A percentile compares a stretch with the other conserved stretches of the same genome.
phyloP scores from a whole-genome alignment of 2,888 invertebrate species.

The Ormia ochracea region DNA sequence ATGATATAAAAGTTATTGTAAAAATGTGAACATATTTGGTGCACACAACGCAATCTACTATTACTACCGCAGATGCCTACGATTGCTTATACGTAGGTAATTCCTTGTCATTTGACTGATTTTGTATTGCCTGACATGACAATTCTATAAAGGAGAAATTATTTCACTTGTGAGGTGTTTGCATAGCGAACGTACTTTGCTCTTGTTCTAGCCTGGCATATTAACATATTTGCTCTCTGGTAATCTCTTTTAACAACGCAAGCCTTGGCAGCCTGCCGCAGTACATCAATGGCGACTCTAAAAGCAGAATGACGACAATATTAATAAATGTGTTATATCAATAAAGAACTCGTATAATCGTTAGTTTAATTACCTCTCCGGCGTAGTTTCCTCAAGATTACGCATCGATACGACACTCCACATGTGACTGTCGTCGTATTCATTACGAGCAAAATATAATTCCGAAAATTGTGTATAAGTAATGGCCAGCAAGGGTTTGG shows the following conservation, averaged over 20 bases:
- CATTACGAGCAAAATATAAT: slow-evolving; percentile 89
- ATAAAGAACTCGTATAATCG: slow-evolving; percentile 24
- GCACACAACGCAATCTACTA: too few species aligned
- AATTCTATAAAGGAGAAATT: too few species aligned
- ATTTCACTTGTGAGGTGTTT: too few species aligned
- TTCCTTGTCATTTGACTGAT: too few species aligned
- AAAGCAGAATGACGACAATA: slow-evolving; percentile 48
- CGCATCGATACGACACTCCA: slow-evolving; percentile 88
- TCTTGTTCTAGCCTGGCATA: slow-evolving; percentile 86
- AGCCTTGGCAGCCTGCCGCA: slow-evolving; percentile 91
- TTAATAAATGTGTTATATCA: background rate
- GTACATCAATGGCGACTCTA: slow-evolving; percentile 86
- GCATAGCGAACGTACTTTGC: slow-evolving; percentile 70
- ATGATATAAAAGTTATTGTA: too few species aligned
- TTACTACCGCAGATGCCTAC: too few species aligned
- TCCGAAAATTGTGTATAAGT: slow-evolving; percentile 90
- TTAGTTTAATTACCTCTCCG: slow-evolving; percentile 78
- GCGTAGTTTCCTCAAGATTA: slow-evolving; percentile 81
- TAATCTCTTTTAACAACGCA: slow-evolving; percentile 94
- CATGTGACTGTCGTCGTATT: slow-evolving; percentile 87
- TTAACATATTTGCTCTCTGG: slow-evolving; percentile 87
- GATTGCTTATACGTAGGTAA: too few species aligned
- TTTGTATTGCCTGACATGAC: too few species aligned
- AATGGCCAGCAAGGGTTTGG: slow-evolving; percentile 80
- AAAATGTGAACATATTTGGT: too few species aligned